Base-by-base conservation (phyloP, 2,797 vertebrate genomes). In the Lagocephalus sceleratus region DNA sequence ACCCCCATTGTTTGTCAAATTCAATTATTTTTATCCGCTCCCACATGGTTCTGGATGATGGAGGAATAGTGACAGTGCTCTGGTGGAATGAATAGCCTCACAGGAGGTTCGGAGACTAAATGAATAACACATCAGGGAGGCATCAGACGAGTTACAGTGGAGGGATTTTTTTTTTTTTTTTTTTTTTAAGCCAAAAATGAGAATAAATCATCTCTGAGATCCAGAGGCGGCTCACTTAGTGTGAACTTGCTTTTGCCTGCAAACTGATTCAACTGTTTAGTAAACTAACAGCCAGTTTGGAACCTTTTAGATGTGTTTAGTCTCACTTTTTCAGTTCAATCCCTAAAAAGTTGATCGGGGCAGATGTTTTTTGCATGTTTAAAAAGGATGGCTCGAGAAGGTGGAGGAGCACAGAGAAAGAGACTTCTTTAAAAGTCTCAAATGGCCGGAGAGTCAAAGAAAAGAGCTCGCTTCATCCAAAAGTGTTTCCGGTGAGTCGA, bases 401-500 rank as follows among this genome's bases (percentile, higher is more conserved):
- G 32, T 35, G 32, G 32, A 35, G 32, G 10, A 6, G 11, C 32
- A 3, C 21, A 52, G 55, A 58, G 29, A 57, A 53, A 58, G 50
- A 51, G 67, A 68, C 49, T 50, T 19, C n/a, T 71, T 72, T 47
- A 58, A 71, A 75, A 66, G 70, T 19, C 63, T 59, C 11, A 35
- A 73, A 82, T 59, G 70, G 68, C 73, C 79, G 51, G 32, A 35
- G 74, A 71, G 58, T 73, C 54, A 69, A 56, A 83, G 71, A 77
- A 68, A 11, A 60, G 65, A 72, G 70, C 60, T 72, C 50, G 63
- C 57, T 21, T 61, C 62, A 74, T 63, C 50, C 46, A 59, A 73
- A 80, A 69, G 68, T 77, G 77, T 73, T 84, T 88, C 85, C 72
- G 76, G 81, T 84, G 82, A 83, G 80, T 56, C 57, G 74, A 75